Evolutionary conservation across 1,140 invertebrate genomes (phyloP).

Genomic region (Drosophila murphyi): DNA sequence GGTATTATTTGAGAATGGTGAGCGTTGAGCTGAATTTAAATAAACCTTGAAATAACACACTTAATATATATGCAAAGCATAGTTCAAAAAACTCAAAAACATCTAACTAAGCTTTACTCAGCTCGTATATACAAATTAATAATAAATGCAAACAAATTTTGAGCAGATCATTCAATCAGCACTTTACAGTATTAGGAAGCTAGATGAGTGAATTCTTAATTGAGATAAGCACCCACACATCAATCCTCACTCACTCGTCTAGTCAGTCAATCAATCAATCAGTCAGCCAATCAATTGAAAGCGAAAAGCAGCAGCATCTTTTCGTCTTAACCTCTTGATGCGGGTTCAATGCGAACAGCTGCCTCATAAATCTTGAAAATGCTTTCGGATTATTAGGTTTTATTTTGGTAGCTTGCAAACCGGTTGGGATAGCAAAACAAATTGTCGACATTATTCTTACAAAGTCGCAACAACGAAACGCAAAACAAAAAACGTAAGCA

Average conservation of each 20-base stretch:
- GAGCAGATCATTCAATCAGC: constrained; percentile 41
- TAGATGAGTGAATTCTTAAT: constrained; percentile 47
- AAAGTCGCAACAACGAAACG: constrained; percentile 2
- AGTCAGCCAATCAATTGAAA: constrained; percentile 64
- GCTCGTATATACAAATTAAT: constrained; percentile 31
- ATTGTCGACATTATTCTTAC: constrained; percentile 70
- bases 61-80: constrained; percentile 29
- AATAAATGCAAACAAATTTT: constrained; percentile 30
- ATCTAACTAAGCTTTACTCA: constrained; percentile 5
- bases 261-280: constrained; percentile 45
- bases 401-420: constrained; percentile 39
- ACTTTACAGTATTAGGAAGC: constrained; percentile 45
- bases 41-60: constrained; percentile 22
- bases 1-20: neutral
- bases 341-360: constrained; percentile 76
- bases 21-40: constrained; percentile 7
- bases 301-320: constrained; percentile 61
- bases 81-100: constrained; percentile 21
- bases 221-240: constrained; percentile 60
- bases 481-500: constrained; percentile 25
- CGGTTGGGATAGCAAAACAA: constrained; percentile 63
- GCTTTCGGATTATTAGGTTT: constrained; percentile 33
- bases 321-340: constrained; percentile 72
- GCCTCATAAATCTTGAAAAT: constrained; percentile 57
- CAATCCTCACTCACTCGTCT: constrained; percentile 11